Evolutionary conservation across 92 coral and sea anemone species (phyloP), one percentile per base, ranked within the genome.

Genomic region (Muricea muricata): DNA sequence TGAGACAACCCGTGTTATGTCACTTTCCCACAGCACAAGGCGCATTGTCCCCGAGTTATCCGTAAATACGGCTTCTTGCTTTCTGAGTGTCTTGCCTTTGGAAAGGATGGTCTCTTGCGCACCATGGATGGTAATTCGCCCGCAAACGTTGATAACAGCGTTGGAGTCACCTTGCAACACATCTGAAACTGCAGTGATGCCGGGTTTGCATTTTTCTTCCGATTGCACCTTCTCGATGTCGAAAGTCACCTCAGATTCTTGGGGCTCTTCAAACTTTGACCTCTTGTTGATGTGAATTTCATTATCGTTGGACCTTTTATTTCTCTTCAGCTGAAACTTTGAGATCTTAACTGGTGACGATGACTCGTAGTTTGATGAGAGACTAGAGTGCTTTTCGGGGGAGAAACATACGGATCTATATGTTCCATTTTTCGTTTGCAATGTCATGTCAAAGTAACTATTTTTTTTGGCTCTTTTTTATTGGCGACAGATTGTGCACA

Each of bases 241-340:
- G 68, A 87, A 66, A n/a, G 55, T 46, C 18, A 81, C 33, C 52
- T 82, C 84, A 1, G 54, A 18, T 61, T 81, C 87, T 33, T 25
- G 30, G 45, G 84, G 28, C 65, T 80, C 47, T n/a, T 84, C 87
- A 42, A 91, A 60, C 50, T 54, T 86, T 28, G 90, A 75, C 54
- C 91, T 45, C 34, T 91, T 91, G 85, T 91, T 87, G 41, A 91
- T 78, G 48, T 88, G 94, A 15, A 88, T 71, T 67, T 93, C 97
- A 13, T 85, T 85, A 26, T n/a, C n/a, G n/a, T n/a, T n/a, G n/a
- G n/a, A n/a, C n/a, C n/a, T n/a, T n/a, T n/a, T n/a, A n/a, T n/a
- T n/a, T n/a, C n/a, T n/a, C n/a, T n/a, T n/a, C n/a, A n/a, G n/a
- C n/a, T n/a, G 88, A 74, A 39, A 92, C 50, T 90, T 90, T 31